Base-by-base conservation (phyloP, 2,113 vertebrate genomes). In the Dermatemys mawii region DNA sequence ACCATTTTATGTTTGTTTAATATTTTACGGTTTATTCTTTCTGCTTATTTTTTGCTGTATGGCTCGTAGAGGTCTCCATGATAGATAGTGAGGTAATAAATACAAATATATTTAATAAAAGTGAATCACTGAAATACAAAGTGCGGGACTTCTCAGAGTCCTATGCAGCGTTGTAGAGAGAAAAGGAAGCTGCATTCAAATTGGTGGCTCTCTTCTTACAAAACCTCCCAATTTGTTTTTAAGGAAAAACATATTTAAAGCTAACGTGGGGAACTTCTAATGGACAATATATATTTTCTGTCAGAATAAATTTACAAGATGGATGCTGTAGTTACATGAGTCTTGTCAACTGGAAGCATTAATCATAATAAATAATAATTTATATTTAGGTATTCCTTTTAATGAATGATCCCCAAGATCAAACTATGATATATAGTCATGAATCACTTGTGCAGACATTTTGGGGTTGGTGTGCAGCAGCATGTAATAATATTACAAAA, bases 41-140 rank as follows among this genome's bases (percentile, higher is more conserved):
- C 75, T 92, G 81, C 55, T 92, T 97, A 48, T 86, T 91, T 95
- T 93, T 95, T 93, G 78, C 90, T 94, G 32, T 67, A 60, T 91
- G 46, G 94, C 55, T 83, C 80, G 84, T 92, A 81, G 80, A 86
- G 79, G 76, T 88, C 82, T 91, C 35, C 14, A 10, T 90, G 67
- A 87, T 83, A 82, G 3, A 17, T 46, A 38, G 57, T 82, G 84
- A 94, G 88, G 79, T 93, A 76, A 51, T 67, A 78, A 93, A 63
- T 49, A 92, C 83, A n/a, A 86, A 67, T 84, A 24, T 8, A 1
- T 82, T 90, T 96, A 75, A 94, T 91, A 16, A 85, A 75, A 24
- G 60, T 81, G 76, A 87, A 13, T 22, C 53, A 86, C 82, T 85
- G 60, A 93, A 78, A 21, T 87, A 27, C 24, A 90, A 41, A 54